Evolutionary conservation across 2,113 vertebrate genomes (phyloP).

Genomic region (Erythrolamprus reginae): DNA sequence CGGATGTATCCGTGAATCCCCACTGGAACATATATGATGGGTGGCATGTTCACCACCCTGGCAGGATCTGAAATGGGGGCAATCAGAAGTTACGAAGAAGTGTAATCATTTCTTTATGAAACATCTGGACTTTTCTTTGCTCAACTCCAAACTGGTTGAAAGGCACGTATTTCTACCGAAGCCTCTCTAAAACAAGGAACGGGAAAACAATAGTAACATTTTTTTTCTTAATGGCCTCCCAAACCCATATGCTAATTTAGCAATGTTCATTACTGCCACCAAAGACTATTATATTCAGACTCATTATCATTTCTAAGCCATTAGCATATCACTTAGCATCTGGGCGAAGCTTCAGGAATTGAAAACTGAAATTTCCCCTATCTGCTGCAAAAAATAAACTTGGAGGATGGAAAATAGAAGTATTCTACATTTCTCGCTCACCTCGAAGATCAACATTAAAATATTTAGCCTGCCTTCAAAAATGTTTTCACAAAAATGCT

Average conservation of each 20-base stretch:
- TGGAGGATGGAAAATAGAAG: neutral
- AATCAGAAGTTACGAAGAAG: rapidly evolving
- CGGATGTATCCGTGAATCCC: slow-evolving; percentile 96
- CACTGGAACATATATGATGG: slow-evolving; percentile 92
- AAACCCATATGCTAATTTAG: neutral
- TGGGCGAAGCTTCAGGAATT: slow-evolving; percentile 9
- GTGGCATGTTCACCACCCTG: slow-evolving; percentile 97
- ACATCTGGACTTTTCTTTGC: neutral
- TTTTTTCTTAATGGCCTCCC: neutral
- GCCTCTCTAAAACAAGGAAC: neutral
- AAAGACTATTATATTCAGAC: slow-evolving; percentile 16
- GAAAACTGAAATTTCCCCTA: slow-evolving; percentile 7
- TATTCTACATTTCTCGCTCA: neutral
- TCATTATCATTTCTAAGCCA: neutral
- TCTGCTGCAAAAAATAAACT: neutral
- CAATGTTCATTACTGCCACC: neutral
- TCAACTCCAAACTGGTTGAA: neutral
- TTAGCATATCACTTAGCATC: neutral
- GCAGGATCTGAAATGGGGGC: slow-evolving; percentile 79
- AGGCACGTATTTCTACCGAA: neutral
- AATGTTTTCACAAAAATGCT: neutral
- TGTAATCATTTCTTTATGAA: neutral
- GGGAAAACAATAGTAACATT: rapidly evolving
- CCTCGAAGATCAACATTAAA: rapidly evolving
- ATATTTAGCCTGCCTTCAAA: neutral